Evolutionary conservation across 2,888 invertebrate species (phyloP), one percentile per base, ranked within the genome.

Genomic region (Tetranychus truncatus): DNA sequence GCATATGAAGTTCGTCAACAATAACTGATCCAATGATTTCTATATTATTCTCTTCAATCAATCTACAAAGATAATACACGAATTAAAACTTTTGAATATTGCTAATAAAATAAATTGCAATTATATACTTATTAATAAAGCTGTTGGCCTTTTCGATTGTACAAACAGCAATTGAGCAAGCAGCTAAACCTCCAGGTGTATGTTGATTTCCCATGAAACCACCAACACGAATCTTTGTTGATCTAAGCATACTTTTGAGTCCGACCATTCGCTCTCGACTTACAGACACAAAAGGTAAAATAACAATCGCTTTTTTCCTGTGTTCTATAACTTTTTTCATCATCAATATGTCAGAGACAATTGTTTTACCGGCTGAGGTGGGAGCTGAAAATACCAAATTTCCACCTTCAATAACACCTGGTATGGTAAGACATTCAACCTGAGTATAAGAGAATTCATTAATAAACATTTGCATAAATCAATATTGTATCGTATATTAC

Each of bases 141-240:
- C 91, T 90, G 82, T 97, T 97, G 1, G 96, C 97, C 84, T 97
- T 99, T 83, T 99, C 99, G 78, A 99, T 97, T 0, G 97, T 99
- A 82, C 96, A 97, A 79, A 99, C 89, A 69, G 95, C 96, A 77
- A 96, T 86, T 82, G 95, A 89, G 0, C 94, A 88, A 71, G 88
- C 86, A 77, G 89, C 87, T 79, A 96, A 88, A 0, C 95, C 95
- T 15, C 95, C 93, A 0, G 91, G 88, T 1, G 95, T 92, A 72
- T 88, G 87, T 80, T 90, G 88, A 20, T 91, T 89, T 0, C 97
- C 97, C 89, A 95, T 95, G 82, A 92, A 96, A 0, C 95, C 96
- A 82, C 92, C 94, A 1, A 96, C 95, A 77, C 91, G 84, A 71
- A 96, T 86, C 15, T 55, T 55, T 79, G 89, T 89, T 75, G 88